Base-by-base conservation (phyloP, 2,113 vertebrate species). In the Rissa tridactyla region DNA sequence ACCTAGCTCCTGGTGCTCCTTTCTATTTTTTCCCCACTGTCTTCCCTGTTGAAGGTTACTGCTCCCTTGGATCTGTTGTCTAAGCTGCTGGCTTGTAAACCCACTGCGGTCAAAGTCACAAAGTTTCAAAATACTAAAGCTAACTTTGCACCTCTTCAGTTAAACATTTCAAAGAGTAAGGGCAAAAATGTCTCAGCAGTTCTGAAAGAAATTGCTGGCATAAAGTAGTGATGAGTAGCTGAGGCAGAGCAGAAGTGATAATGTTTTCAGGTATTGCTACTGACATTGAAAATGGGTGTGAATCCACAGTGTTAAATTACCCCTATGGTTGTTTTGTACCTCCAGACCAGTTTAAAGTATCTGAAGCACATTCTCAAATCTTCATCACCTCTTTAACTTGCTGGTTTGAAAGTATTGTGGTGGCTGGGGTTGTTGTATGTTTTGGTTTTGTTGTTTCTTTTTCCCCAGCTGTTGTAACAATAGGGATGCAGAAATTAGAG, bases 121-220 rank as follows among this genome's bases (percentile, higher is more conserved):
- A 66, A 92, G 70, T 72, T 96, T 90, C 66, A 51, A 60, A 92
- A 72, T 42, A 71, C 62, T 85, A 42, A 90, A 96, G 85, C 57
- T 85, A 91, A 58, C 62, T 90, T 94, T 82, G 75, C 66, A 69
- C 8, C 54, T 93, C 44, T 90, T 82, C 49, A 77, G 21, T 77
- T 82, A 80, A 94, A 69, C 32, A 65, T 38, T 80, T 82, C 36
- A 52, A 76, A 92, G 66, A 80, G 36, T 79, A 80, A 88, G 62
- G 79, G 21, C 70, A 92, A 72, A 93, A 93, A 42, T 2, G 4
- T 76, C 49, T 93, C 79, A 61, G 92, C 90, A 86, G 34, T 86
- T 95, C 75, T 61, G 58, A 76, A 94, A 89, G 44, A 55, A 88
- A 27, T 52, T 79, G 75, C 65, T 95, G 58, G 66, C 44, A 44